A percentile compares a stretch with the other conserved stretches of the same genome.
These are phyloP conservation scores for Chamaea fasciata DNA, from an alignment of 2,113 vertebrate species.

Conservation along the genomic window DNA sequence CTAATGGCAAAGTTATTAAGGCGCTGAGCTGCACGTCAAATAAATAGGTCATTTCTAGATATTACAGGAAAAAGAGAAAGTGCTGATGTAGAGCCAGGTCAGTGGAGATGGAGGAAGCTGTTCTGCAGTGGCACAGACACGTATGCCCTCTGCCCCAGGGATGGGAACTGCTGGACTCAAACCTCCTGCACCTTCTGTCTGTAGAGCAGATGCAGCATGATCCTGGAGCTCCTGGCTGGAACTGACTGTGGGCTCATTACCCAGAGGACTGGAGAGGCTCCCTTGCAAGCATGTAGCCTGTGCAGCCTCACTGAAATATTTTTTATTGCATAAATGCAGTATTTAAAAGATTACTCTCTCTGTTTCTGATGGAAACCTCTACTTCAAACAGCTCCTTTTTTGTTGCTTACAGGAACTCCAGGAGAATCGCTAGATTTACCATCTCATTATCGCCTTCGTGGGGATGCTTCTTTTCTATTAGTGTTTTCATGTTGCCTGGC, in stretches of 20 bases:
- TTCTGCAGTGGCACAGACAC: not conserved
- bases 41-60: not conserved
- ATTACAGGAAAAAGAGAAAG: not conserved
- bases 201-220: not conserved
- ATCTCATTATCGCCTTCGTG: slow-evolving; percentile 56
- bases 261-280: not conserved
- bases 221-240: not conserved
- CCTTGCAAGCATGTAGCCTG: not conserved
- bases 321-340: slow-evolving; percentile 19
- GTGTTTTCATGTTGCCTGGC: slow-evolving; percentile 40
- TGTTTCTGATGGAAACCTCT: not conserved
- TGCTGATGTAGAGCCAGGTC: not conserved
- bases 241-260: not conserved
- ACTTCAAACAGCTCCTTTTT: slow-evolving; percentile 28
- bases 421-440: slow-evolving; percentile 40
- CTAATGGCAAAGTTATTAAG: not conserved
- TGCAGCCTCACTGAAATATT: not conserved
- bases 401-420: slow-evolving; percentile 36
- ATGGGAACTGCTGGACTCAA: not conserved
- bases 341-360: slow-evolving; percentile 35
- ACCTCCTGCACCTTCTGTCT: not conserved
- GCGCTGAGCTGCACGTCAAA: not conserved
- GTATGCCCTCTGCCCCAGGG: not conserved
- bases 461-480: slow-evolving; percentile 55
- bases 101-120: not conserved